phyloP scores from a whole-genome alignment of 2,113 vertebrate genomes.

The Vimba vimba region DNA sequence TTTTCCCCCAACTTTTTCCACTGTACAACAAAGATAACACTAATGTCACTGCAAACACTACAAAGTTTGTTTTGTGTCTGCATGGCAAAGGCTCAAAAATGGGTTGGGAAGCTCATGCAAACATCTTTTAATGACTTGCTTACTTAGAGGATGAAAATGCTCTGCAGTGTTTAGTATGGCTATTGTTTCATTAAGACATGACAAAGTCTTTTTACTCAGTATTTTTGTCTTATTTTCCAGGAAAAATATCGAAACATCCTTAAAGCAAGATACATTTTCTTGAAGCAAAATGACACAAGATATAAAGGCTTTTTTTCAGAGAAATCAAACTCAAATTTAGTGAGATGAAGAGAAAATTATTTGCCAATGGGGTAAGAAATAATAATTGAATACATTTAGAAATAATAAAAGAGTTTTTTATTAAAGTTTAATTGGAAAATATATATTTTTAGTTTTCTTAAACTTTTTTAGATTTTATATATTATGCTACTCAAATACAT shows the following conservation, averaged over 20 bases:
- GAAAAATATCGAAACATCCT: background rate
- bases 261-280: background rate
- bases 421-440: too few relatives aligned
- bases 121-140: background rate
- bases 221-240: background rate
- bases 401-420: background rate
- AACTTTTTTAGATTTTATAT: background rate
- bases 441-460: background rate
- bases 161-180: background rate
- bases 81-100: background rate
- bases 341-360: background rate
- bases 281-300: too few relatives aligned
- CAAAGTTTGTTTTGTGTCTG: constrained; percentile 35
- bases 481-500: too few relatives aligned
- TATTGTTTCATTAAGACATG: background rate
- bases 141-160: background rate
- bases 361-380: background rate
- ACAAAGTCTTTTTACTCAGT: background rate
- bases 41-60: background rate
- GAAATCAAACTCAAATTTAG: background rate
- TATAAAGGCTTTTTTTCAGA: background rate
- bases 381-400: background rate
- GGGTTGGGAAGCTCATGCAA: background rate
- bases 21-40: background rate
- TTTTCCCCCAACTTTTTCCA: background rate